Percentiles rank a stretch among this genome's conserved stretches.
phyloP scores from a whole-genome alignment of 2,113 vertebrate genomes.

The Grammomys surdaster region DNA sequence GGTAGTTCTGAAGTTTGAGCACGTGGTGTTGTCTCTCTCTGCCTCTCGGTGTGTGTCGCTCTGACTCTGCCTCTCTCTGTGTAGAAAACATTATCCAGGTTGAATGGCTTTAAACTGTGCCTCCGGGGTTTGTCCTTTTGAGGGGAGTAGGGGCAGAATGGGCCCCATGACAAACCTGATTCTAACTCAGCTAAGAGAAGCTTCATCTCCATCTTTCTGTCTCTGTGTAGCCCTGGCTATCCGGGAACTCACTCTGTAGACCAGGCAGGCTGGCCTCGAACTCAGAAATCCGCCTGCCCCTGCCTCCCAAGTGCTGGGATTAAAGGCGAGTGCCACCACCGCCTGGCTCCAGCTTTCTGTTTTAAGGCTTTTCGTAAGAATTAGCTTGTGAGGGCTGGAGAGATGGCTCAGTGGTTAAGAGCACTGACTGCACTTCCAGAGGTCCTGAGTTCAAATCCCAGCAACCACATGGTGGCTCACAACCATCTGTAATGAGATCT shows the following conservation, averaged over 20 bases:
- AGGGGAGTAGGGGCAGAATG: neutral
- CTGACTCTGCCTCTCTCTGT: no score
- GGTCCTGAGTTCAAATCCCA: no score
- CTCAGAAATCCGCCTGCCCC: no score
- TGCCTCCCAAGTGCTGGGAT: no score
- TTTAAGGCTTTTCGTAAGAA: neutral
- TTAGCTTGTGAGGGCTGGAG: neutral
- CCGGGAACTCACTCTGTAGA: no score
- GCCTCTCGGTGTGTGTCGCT: no score
- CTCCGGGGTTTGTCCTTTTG: neutral
- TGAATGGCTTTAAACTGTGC: conserved; percentile 20
- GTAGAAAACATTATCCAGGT: neutral
- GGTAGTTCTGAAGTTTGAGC: conserved; percentile 34
- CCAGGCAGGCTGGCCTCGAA: no score
- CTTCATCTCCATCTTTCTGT: neutral
- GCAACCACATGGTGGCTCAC: no score
- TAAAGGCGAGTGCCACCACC: no score
- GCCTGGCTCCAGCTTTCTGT: neutral
- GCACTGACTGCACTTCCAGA: no score
- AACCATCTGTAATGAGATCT: no score
- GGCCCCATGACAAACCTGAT: neutral
- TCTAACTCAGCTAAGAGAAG: neutral
- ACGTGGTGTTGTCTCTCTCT: neutral
- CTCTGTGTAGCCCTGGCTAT: neutral
- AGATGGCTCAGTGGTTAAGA: no score